A percentile compares a stretch with the other conserved stretches of the same genome.
Evolutionary conservation across 2,888 invertebrate genomes (phyloP).

Genomic region (Amblyjoppa proteus): DNA sequence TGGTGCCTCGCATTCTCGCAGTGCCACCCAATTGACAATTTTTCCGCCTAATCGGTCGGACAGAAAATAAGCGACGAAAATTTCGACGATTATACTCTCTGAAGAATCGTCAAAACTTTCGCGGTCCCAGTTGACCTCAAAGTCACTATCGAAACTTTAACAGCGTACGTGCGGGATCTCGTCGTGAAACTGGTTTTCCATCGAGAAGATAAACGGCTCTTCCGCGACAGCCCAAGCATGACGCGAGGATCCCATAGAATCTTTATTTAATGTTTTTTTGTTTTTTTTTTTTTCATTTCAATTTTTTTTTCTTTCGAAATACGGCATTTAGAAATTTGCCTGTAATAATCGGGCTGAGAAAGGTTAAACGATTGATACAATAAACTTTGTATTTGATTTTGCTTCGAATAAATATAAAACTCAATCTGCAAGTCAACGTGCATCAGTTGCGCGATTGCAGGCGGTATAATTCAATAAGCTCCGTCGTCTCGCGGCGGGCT

Average conservation of each 20-base stretch:
- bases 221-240: background rate
- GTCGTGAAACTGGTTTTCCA: conserved; percentile 29
- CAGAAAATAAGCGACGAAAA: background rate
- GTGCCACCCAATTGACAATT: background rate
- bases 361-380: background rate
- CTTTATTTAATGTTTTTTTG: background rate
- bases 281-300: background rate
- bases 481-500: conserved; percentile 10
- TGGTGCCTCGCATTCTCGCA: conserved; percentile 6
- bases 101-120: conserved; percentile 30
- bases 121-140: conserved; percentile 36
- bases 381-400: background rate
- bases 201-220: conserved; percentile 10
- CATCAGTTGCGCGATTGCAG: conserved; percentile 16
- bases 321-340: background rate
- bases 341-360: conserved; percentile 1
- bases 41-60: background rate
- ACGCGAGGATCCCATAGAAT: background rate
- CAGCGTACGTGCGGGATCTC: background rate
- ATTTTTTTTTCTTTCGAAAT: background rate
- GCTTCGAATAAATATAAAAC: background rate
- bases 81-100: background rate
- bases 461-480: background rate
- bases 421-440: conserved; percentile 13
- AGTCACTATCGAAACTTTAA: conserved; percentile 11